phyloP scores from a whole-genome alignment of 2,888 invertebrate species.

The Slavum lentiscoides region DNA sequence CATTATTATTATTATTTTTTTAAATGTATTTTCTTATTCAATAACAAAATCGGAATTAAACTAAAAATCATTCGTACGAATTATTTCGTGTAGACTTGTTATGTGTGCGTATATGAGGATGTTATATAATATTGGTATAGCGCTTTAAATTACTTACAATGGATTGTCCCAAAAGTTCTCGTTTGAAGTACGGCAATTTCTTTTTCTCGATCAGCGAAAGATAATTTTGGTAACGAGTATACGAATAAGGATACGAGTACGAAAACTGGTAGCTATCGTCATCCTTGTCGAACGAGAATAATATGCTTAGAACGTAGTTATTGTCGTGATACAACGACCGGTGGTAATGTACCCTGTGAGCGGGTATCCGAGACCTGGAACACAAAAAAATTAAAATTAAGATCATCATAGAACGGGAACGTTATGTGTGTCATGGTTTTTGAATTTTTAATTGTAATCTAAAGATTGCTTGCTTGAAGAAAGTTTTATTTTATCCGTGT shows the following conservation, averaged over 20 bases:
- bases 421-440: too few relatives aligned
- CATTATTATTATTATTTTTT: too few relatives aligned
- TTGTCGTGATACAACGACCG: constrained; percentile 85
- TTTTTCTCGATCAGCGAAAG: constrained; percentile 73
- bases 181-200: constrained; percentile 66
- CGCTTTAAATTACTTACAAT: constrained; percentile 59
- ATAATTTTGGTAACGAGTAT: constrained; percentile 84
- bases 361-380: constrained; percentile 75
- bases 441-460: too few relatives aligned
- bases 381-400: background rate
- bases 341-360: constrained; percentile 88
- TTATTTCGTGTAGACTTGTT: too few relatives aligned
- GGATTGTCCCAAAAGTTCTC: constrained; percentile 70
- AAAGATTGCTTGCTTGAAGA: too few relatives aligned
- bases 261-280: constrained; percentile 95
- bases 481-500: too few relatives aligned
- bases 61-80: too few relatives aligned
- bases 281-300: constrained; percentile 92
- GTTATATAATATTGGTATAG: too few relatives aligned
- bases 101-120: too few relatives aligned
- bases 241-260: constrained; percentile 93
- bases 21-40: too few relatives aligned
- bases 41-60: too few relatives aligned
- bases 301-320: constrained; percentile 89
- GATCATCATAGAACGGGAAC: too few relatives aligned